Evolutionary conservation across 2,888 invertebrate species (phyloP).

Genomic region (Amblyjoppa fuscipennis): DNA sequence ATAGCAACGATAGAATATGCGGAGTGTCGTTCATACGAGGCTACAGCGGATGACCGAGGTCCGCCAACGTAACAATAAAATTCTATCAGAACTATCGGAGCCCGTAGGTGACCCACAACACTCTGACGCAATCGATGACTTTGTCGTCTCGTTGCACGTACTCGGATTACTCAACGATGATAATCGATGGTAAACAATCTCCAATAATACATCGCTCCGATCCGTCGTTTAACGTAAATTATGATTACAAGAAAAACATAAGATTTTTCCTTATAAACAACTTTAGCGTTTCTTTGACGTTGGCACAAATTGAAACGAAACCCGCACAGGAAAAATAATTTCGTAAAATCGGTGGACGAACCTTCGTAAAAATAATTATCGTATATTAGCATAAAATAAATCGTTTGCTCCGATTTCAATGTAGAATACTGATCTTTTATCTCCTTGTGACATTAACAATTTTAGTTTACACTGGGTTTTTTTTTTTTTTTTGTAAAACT

Average conservation of each 20-base stretch:
- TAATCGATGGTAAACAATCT: constrained; percentile 24
- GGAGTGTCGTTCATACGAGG: not conserved
- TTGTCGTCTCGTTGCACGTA: not conserved
- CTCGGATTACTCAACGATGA: constrained; percentile 29
- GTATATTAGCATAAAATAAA: no score
- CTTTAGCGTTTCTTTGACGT: not conserved
- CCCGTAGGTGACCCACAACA: constrained; percentile 4
- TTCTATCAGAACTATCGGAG: constrained; percentile 6
- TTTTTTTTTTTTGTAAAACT: no score
- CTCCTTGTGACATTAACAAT: no score
- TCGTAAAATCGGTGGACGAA: not conserved
- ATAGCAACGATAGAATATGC: not conserved
- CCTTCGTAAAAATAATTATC: no score
- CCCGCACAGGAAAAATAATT: not conserved
- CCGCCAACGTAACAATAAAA: not conserved
- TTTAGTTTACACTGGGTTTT: no score
- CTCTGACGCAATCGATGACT: constrained; percentile 23
- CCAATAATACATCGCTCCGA: not conserved
- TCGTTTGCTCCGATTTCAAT: no score
- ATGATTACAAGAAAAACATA: not conserved
- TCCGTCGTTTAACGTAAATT: not conserved
- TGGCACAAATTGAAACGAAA: not conserved
- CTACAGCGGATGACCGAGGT: constrained; percentile 16
- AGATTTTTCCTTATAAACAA: not conserved
- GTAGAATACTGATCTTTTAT: no score